Evolutionary conservation across 2,797 vertebrate genomes (phyloP), one percentile per base, ranked within the genome.

Genomic region (Numenius phaeopus): DNA sequence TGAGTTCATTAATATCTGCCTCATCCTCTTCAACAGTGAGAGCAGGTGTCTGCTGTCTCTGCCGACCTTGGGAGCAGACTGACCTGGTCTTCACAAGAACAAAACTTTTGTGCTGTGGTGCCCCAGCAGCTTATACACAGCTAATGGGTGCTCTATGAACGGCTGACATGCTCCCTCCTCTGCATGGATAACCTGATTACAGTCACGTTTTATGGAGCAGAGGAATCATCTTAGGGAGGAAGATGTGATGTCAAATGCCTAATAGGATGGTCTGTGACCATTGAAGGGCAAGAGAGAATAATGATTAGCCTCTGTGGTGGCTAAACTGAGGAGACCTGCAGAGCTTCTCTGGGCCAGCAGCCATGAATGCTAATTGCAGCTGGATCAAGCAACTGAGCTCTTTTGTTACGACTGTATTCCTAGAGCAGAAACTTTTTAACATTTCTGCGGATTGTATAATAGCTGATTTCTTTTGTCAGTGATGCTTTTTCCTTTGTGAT

Each of bases 371-470:
- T 96, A 96, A 96, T 95, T 97, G 84, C 75, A 87, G 87, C 46
- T 87, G 86, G 57, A 96, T 91, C 57, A 78, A 81, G 81, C 26
- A 85, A 83, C 78, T 62, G 64, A 87, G 66, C 69, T 89, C 72
- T 92, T 93, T 91, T 87, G 54, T 92, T 89, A 83, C 0, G 0
- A 34, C 42, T 89, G 30, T 58, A 89, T 91, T 94, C 69, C 93
- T 96, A 79, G 65, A 94, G 65, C 30, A 94, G 90, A 94, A 92
- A 91, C 54, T 83, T 96, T 73, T 90, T 96, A 95, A 95, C 89
- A 91, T 94, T 94, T 89, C 92, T 78, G 66, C 2, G 5, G 69
- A 78, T 94, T 96, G 54, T 49, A 57, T 85, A 78, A 92, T 86
- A 75, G 37, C 30, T 4, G 55, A 77, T 90, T 96, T 95, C 54